Percentiles rank a stretch among this genome's conserved stretches.
Evolutionary conservation across 2,888 invertebrate species (phyloP).

Genomic region (Ecdyonurus torrentis): DNA sequence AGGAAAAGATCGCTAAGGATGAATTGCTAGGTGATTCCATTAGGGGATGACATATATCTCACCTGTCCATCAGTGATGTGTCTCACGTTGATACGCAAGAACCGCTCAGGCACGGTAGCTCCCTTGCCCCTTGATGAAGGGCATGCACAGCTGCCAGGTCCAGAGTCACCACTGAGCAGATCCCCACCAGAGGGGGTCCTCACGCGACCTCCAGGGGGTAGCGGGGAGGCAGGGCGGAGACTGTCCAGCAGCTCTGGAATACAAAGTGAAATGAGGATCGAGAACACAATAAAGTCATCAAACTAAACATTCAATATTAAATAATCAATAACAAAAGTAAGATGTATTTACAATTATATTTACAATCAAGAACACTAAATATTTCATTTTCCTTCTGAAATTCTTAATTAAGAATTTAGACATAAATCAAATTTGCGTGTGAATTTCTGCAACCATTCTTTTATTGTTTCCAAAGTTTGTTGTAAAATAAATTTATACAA

Average conservation of each 20-base stretch:
- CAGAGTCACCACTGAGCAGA: conserved; percentile 15
- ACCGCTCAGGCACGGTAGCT: conserved; percentile 22
- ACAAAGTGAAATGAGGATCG: neutral
- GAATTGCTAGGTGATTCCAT: neutral
- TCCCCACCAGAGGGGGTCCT: conserved; percentile 31
- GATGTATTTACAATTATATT: too few species aligned
- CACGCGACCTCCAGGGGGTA: conserved; percentile 47
- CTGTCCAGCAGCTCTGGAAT: conserved; percentile 62
- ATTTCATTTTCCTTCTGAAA: too few species aligned
- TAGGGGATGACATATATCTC: conserved; percentile 10
- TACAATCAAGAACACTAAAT: too few species aligned
- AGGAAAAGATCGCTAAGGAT: neutral
- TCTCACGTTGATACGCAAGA: conserved; percentile 81
- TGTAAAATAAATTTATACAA: too few species aligned
- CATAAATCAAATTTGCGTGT: too few species aligned
- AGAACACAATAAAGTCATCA: too few species aligned
- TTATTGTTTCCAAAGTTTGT: too few species aligned
- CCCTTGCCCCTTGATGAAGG: conserved; percentile 7
- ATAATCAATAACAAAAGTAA: too few species aligned
- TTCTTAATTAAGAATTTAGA: too few species aligned
- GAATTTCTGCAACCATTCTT: too few species aligned
- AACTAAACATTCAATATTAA: too few species aligned
- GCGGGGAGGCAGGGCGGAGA: conserved; percentile 67
- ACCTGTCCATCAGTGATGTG: conserved; percentile 87
- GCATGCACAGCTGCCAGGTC: conserved; percentile 11